Conservation (phyloP, 2,113 vertebrate species). For the Halcyon malimbica region DNA sequence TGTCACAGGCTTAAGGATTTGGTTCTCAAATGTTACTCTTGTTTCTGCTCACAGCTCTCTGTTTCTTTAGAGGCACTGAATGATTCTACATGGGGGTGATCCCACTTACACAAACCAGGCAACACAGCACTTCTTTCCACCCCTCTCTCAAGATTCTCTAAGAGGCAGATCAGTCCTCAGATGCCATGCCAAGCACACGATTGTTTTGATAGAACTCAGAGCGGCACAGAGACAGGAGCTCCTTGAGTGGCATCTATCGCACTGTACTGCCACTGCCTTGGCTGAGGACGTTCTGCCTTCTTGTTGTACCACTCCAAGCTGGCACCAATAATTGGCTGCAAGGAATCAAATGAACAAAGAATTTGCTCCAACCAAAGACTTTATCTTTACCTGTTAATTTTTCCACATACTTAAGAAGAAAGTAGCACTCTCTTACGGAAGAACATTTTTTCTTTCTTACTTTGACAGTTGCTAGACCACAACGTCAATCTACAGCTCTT, state of each 20-base stretch:
- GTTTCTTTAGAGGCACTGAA: neutral
- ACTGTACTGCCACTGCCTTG: neutral
- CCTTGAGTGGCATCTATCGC: neutral
- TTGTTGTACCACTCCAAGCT: neutral
- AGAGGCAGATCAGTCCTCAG: neutral
- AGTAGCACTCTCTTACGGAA: neutral
- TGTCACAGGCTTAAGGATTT: neutral
- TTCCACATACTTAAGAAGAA: neutral
- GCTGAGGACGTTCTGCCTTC: neutral
- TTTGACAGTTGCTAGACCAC: neutral
- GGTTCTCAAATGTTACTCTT: neutral
- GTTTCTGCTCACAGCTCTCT: neutral
- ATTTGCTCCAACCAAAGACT: neutral
- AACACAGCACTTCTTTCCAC: neutral
- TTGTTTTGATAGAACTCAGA: neutral
- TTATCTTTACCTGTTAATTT: neutral
- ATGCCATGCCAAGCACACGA: rapidly evolving
- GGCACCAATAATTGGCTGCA: neutral
- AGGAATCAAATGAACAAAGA: neutral
- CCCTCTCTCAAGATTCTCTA: neutral
- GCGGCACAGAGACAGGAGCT: neutral
- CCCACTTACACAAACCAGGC: neutral
- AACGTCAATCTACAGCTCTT: neutral
- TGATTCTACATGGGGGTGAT: neutral
- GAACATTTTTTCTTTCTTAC: neutral